Evolutionary conservation across 2,797 vertebrate species (phyloP).

Genomic region (Silurus lanzhouensis): DNA sequence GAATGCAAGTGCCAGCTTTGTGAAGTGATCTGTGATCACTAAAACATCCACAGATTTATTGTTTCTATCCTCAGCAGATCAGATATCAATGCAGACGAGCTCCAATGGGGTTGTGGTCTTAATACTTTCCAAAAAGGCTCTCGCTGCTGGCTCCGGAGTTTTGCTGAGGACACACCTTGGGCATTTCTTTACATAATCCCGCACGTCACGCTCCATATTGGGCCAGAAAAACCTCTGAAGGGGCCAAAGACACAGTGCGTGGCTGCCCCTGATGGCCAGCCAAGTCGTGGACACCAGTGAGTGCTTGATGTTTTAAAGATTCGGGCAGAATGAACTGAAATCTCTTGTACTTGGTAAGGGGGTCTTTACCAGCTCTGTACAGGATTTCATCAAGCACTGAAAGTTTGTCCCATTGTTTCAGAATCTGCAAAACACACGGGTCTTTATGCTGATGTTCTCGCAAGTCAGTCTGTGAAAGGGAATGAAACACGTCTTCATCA

Average conservation of each 20-base stretch:
- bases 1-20: no score
- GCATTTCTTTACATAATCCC: background rate
- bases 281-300: background rate
- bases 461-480: no score
- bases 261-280: background rate
- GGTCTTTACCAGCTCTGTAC: background rate
- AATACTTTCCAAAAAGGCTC: background rate
- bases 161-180: background rate
- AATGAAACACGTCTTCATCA: no score
- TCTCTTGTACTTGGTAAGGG: no score
- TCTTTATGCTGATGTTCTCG: no score
- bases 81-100: background rate
- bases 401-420: no score
- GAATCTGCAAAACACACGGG: no score
- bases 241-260: background rate
- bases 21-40: no score
- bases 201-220: accelerated
- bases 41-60: no score
- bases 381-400: slow-evolving; percentile 28
- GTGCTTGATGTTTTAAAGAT: background rate
- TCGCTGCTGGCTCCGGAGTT: background rate
- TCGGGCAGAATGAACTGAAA: background rate
- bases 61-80: background rate
- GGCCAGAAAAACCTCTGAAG: background rate
- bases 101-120: background rate